Evolutionary conservation across 2,888 invertebrate species (phyloP).

Genomic region (Myopa tessellatipennis): DNA sequence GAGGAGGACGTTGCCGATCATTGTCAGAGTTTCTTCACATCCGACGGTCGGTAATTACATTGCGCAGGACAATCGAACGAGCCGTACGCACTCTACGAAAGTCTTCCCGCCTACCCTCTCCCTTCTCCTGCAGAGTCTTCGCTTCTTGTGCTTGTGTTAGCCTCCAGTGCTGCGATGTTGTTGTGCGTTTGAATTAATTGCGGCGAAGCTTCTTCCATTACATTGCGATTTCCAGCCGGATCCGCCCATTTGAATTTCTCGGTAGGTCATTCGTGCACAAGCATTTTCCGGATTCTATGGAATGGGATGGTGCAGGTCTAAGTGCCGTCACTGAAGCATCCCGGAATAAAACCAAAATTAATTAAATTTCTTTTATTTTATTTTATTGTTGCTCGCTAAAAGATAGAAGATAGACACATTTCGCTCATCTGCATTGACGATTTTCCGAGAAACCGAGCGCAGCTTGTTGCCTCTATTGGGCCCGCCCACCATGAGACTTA

Average conservation of each 20-base stretch:
- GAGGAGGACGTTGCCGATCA: constrained; percentile 7
- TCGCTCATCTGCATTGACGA: neutral
- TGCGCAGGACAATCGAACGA: constrained; percentile 14
- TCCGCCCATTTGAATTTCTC: neutral
- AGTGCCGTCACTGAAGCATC: no score
- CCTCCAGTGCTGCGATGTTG: constrained; percentile 10
- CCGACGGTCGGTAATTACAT: constrained; percentile 12
- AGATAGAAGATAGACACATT: constrained; percentile 10
- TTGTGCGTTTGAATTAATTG: constrained; percentile 8
- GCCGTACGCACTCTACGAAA: neutral
- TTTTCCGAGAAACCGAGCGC: constrained; percentile 15
- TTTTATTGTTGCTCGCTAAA: neutral
- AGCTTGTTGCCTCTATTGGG: neutral
- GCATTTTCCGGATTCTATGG: no score
- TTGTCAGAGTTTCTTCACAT: neutral
- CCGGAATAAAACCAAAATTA: no score
- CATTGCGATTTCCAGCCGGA: neutral
- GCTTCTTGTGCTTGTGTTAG: neutral
- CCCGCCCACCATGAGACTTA: constrained; percentile 32
- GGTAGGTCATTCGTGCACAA: neutral
- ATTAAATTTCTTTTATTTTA: neutral
- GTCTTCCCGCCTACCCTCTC: neutral
- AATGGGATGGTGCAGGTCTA: no score
- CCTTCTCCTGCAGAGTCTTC: neutral
- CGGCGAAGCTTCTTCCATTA: neutral